Evolutionary conservation across 2,113 vertebrate species (phyloP).

Genomic region (Phainopepla nitens): DNA sequence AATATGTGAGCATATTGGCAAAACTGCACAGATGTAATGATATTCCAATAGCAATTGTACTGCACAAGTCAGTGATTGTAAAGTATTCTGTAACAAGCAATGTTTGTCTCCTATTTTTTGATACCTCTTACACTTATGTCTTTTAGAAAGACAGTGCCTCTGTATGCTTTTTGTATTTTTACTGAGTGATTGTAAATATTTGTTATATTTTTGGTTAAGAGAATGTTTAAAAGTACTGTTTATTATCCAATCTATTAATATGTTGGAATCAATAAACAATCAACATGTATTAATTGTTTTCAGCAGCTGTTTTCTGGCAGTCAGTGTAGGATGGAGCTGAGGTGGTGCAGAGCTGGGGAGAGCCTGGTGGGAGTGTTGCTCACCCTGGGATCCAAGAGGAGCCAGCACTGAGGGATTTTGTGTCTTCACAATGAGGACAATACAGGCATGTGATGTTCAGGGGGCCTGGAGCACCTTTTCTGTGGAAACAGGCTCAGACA

Average conservation of each 20-base stretch:
- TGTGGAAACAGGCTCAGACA: background rate
- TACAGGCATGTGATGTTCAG: background rate
- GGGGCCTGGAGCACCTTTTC: background rate
- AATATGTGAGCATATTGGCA: constrained; percentile 74
- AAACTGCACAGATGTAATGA: constrained; percentile 86
- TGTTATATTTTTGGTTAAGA: constrained; percentile 99
- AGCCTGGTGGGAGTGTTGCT: background rate
- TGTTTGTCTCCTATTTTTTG: constrained; percentile 86
- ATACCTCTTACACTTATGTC: constrained; percentile 94
- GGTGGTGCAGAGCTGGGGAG: background rate
- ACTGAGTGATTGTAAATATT: constrained; percentile 93
- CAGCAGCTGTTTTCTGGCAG: background rate
- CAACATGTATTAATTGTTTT: constrained; percentile 15
- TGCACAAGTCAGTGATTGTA: constrained; percentile 86
- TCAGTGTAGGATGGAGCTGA: rapidly evolving
- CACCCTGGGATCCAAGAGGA: rapidly evolving
- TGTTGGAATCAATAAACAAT: constrained; percentile 78
- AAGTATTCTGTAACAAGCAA: constrained; percentile 84
- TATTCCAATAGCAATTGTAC: constrained; percentile 80
- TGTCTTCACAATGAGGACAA: background rate
- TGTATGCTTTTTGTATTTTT: constrained; percentile 96
- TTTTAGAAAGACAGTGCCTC: constrained; percentile 98
- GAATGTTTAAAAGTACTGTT: constrained; percentile 89
- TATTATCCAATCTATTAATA: constrained; percentile 83
- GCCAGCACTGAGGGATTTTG: background rate